Evolutionary conservation across 2,113 vertebrate species (phyloP), one percentile per base, ranked within the genome.

Genomic region (Thamnophis sirtalis): DNA sequence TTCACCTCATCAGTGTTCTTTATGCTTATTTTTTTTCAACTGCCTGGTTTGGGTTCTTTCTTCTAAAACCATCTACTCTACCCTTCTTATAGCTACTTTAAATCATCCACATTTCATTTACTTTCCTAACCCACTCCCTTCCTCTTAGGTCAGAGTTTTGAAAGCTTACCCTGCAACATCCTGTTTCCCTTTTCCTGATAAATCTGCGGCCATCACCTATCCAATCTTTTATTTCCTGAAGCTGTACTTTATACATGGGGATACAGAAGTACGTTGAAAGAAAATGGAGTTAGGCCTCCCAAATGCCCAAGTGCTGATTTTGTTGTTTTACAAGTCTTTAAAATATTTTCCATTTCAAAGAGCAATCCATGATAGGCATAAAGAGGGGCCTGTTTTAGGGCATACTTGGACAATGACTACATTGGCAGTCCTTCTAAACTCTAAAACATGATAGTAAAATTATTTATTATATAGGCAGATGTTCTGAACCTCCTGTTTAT

Each of bases 401-500:
- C 60, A 68, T 2, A 60, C 9, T 63, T 63, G 26, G 9, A 63
- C 60, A 63, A 63, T 19, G 28, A 73, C 63, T 68, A 15, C 7
- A 38, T 19, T 80, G 68, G 33, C 68, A 80, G 9, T 15, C 63
- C 63, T 28, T n/a, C 10, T 68, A n/a, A 68, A n/a, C 28, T n/a
- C 28, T 68, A 15, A 68, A n/a, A 68, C 28, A n/a, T 68, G 28
- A 38, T 73, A 7, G 1, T 38, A 13, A 38, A 73, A 5, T 73
- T 17, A 73, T 68, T 60, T 93, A 0, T 84, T 43, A 43, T 53
- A 11, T 28, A 88, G 87, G 22, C 38, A 91, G 63, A 50, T 91
- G 53, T 22, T 91, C 54, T 87, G 92, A 95, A 43, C 89, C 94
- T 86, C 93, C 49, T 24, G n/a, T 58, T 7, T 17, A 90, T 48